These are phyloP conservation scores for Cyclophora albipunctata DNA, from an alignment of 2,888 invertebrate species.

Conservation along the genomic window DNA sequence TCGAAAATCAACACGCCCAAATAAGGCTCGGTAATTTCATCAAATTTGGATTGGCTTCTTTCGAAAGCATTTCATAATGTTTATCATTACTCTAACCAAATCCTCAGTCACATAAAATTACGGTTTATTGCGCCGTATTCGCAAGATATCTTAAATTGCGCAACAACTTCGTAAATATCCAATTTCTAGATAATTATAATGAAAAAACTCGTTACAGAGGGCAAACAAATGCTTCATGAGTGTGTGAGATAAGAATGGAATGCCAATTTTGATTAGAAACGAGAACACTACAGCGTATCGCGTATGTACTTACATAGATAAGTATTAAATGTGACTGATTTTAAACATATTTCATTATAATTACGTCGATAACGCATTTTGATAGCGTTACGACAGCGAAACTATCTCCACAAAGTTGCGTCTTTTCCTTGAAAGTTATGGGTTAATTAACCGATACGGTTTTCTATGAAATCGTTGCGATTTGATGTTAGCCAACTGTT, in stretches of 20 bases:
- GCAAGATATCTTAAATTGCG: slow-evolving; percentile 9
- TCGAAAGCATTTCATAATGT: slow-evolving; percentile 42
- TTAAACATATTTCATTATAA: slow-evolving; percentile 36
- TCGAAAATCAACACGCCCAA: slow-evolving; percentile 40
- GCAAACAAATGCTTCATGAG: slow-evolving; percentile 50
- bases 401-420: slow-evolving; percentile 8
- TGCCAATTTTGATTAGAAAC: slow-evolving; percentile 68
- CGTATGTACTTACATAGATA: slow-evolving; percentile 51
- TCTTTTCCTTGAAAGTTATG: slow-evolving; percentile 7
- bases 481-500: slow-evolving; percentile 12
- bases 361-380: slow-evolving; percentile 26
- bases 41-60: slow-evolving; percentile 38
- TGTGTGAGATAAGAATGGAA: slow-evolving; percentile 60
- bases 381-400: slow-evolving; percentile 15
- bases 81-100: slow-evolving; percentile 28
- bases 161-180: slow-evolving; percentile 11
- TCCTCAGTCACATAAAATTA: slow-evolving; percentile 17
- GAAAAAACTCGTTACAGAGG: slow-evolving; percentile 37
- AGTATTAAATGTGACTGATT: slow-evolving; percentile 54
- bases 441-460: slow-evolving; percentile 4
- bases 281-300: slow-evolving; percentile 58
- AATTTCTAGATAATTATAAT: slow-evolving; percentile 34
- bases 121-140: slow-evolving; percentile 6
- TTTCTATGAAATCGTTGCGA: slow-evolving; percentile 16
- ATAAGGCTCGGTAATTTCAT: slow-evolving; percentile 17